These are phyloP conservation scores for Kuschelorhynchus macadamiae DNA, from an alignment of 2,888 invertebrate species.

Conservation along the genomic window DNA sequence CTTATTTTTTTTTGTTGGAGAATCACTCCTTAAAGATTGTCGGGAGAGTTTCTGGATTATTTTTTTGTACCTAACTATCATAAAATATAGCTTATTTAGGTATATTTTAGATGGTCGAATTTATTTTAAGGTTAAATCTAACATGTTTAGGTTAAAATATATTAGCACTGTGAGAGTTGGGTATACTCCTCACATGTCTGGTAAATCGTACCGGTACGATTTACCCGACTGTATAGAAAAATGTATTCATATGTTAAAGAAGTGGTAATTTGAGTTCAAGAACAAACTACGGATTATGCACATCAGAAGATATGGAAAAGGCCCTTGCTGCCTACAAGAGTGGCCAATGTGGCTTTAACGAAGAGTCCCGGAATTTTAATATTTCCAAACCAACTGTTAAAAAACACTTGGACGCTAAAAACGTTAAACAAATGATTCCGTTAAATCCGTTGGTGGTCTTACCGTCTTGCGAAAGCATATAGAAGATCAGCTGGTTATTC, in stretches of 20 bases:
- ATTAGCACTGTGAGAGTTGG: no score
- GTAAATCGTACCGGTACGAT: conserved; percentile 9
- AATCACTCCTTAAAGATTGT: no score
- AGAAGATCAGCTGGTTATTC: conserved; percentile 1
- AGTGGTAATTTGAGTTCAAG: no score
- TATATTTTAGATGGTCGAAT: no score
- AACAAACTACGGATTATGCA: no score
- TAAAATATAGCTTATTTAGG: no score
- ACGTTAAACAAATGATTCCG: conserved; percentile 2
- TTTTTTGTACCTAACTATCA: no score
- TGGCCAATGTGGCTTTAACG: background rate
- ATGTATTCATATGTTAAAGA: background rate
- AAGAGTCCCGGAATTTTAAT: background rate
- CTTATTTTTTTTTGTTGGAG: no score
- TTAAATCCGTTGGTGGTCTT: background rate
- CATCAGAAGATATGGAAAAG: no score
- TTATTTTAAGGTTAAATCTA: no score
- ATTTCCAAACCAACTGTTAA: background rate
- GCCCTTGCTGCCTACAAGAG: background rate
- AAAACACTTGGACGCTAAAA: conserved; percentile 5
- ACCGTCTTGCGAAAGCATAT: background rate
- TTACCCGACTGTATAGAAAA: background rate
- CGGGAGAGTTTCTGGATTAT: no score
- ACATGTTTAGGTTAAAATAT: background rate
- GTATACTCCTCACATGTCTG: background rate